phyloP scores from a whole-genome alignment of 2,888 invertebrate species.

The Lasioglossum marginatum region DNA sequence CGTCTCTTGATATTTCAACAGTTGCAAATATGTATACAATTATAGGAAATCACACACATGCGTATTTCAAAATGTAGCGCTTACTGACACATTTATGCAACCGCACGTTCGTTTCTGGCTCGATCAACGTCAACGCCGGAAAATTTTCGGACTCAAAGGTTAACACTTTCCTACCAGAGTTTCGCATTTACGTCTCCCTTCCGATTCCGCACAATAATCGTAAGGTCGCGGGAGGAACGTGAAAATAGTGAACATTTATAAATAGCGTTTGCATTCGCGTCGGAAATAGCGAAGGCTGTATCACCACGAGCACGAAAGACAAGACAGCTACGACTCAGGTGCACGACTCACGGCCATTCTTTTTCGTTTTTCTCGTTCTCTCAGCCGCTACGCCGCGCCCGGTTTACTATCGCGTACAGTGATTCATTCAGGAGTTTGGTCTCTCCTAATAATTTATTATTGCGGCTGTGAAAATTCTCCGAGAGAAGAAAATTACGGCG shows the following conservation, averaged over 20 bases:
- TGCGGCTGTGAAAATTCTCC: not conserved
- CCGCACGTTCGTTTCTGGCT: not conserved
- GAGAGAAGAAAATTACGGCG: not conserved
- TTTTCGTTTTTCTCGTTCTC: not conserved
- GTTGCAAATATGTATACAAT: not conserved
- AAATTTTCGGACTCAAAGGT: not conserved
- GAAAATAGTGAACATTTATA: slow-evolving; percentile 41
- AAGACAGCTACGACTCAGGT: slow-evolving; percentile 23
- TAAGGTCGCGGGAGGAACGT: slow-evolving; percentile 10
- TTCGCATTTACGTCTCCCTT: not conserved
- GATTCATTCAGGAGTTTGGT: not conserved
- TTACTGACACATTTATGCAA: not conserved
- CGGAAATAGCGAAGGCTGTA: slow-evolving; percentile 42
- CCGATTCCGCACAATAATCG: slow-evolving; percentile 17
- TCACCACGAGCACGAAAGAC: slow-evolving; percentile 4
- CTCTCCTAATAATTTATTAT: not conserved
- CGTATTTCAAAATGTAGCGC: not conserved
- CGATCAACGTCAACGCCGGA: not conserved
- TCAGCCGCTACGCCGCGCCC: not conserved
- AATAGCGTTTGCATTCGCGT: slow-evolving; percentile 33
- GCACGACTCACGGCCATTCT: slow-evolving; percentile 30
- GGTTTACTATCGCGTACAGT: not conserved
- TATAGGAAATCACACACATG: not conserved
- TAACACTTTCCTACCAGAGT: not conserved
- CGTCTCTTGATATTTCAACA: not conserved